Evolutionary conservation across 2,797 vertebrate genomes (phyloP).

Genomic region (Phataginus tetradactyla): DNA sequence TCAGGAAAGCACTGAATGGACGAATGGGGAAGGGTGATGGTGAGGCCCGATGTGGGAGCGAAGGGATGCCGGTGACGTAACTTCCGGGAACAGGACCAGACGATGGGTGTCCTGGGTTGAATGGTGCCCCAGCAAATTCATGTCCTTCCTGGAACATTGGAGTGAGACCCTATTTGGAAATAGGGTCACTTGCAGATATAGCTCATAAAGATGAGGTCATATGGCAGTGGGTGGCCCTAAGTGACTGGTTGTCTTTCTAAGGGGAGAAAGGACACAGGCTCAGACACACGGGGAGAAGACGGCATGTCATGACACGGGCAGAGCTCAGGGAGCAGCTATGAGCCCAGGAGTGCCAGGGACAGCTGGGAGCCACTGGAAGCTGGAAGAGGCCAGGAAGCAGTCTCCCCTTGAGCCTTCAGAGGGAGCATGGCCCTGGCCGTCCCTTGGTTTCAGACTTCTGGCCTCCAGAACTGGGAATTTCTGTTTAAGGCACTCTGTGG

Average conservation of each 20-base stretch:
- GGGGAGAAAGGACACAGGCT: neutral
- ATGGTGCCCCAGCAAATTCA: neutral
- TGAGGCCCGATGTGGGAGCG: neutral
- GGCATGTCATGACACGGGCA: rapidly evolving
- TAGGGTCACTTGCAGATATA: neutral
- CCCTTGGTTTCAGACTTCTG: neutral
- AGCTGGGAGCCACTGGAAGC: neutral
- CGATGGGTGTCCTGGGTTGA: neutral
- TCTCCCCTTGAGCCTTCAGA: neutral
- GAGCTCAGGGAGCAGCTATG: neutral
- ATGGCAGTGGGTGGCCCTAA: rapidly evolving
- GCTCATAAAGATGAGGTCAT: no score
- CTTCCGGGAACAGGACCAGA: neutral
- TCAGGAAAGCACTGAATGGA: neutral
- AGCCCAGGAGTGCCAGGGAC: neutral
- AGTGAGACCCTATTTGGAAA: neutral
- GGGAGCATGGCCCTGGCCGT: rapidly evolving
- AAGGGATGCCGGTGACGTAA: neutral
- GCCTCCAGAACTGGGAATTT: neutral
- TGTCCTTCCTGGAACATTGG: neutral
- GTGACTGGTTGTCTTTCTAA: neutral
- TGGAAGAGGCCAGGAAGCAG: neutral
- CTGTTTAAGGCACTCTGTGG: neutral
- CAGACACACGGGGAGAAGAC: neutral
- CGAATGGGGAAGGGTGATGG: neutral